Evolutionary conservation across 1,140 invertebrate genomes (phyloP).

Genomic region (fruit fly (Drosophila melanogaster)): DNA sequence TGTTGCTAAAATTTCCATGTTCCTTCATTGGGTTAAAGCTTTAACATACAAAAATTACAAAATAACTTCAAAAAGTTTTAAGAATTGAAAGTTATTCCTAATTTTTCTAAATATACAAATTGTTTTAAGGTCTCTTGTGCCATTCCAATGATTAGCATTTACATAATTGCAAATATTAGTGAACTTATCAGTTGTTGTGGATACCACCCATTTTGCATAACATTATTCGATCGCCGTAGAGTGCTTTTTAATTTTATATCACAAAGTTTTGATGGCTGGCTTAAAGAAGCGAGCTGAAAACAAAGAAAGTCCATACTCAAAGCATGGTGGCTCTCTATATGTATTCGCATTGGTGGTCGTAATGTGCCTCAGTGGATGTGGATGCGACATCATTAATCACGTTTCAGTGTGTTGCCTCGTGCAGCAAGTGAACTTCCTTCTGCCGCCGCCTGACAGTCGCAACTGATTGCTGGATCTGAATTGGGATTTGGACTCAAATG

Average conservation of each 20-base stretch:
- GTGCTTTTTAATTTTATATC: constrained; percentile 58
- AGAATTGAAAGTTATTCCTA: background rate
- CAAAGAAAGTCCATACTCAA: constrained; percentile 49
- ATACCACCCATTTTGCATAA: constrained; percentile 46
- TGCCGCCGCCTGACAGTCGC: constrained; percentile 82
- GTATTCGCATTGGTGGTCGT: constrained; percentile 60
- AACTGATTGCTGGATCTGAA: constrained; percentile 84
- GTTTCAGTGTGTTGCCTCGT: constrained; percentile 71
- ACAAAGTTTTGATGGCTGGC: constrained; percentile 72
- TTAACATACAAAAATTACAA: too few species aligned
- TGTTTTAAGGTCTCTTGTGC: background rate
- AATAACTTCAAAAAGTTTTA: background rate
- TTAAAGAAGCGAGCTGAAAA: constrained; percentile 63
- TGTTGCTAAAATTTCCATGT: too few species aligned
- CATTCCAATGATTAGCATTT: constrained; percentile 19
- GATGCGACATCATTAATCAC: constrained; percentile 80
- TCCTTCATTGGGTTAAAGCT: too few species aligned
- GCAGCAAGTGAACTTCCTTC: constrained; percentile 84
- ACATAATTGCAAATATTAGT: constrained; percentile 40
- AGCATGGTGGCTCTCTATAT: constrained; percentile 35
- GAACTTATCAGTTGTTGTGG: constrained; percentile 46
- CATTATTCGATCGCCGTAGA: constrained; percentile 10
- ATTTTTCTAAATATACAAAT: background rate
- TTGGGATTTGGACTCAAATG: constrained; percentile 79
- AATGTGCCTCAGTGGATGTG: constrained; percentile 64